phyloP scores from a whole-genome alignment of 2,888 invertebrate genomes.

The Andrena bicolor region DNA sequence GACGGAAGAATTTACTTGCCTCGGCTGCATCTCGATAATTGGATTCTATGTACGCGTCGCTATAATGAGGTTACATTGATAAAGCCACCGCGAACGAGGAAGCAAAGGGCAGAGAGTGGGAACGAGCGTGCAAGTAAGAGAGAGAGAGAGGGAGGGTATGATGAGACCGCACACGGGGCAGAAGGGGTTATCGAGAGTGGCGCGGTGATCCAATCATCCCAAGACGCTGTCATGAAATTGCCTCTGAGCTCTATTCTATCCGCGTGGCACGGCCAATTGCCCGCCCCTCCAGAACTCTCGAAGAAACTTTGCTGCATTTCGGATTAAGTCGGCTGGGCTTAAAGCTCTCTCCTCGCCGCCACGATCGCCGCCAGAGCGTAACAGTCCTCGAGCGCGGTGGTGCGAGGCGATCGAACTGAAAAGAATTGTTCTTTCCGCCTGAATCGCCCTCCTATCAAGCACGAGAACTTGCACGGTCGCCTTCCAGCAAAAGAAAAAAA shows the following conservation, averaged over 20 bases:
- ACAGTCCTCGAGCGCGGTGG: conserved; percentile 53
- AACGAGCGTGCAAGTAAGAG: conserved; percentile 18
- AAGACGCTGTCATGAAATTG: conserved; percentile 83
- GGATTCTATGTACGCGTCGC: conserved; percentile 71
- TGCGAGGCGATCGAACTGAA: conserved; percentile 65
- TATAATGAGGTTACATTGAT: conserved; percentile 81
- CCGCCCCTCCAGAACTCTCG: conserved; percentile 72
- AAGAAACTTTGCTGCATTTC: conserved; percentile 81
- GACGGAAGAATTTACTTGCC: conserved; percentile 67
- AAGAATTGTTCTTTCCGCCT: conserved; percentile 64
- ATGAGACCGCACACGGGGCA: conserved; percentile 52
- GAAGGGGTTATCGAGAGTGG: conserved; percentile 79
- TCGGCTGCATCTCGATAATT: conserved; percentile 76
- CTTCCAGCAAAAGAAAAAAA: background rate
- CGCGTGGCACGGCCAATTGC: conserved; percentile 82
- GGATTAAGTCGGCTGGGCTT: conserved; percentile 75
- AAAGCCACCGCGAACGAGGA: conserved; percentile 58
- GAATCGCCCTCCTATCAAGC: conserved; percentile 61
- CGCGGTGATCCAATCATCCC: conserved; percentile 83
- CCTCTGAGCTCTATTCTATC: conserved; percentile 80
- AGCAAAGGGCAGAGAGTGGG: conserved; percentile 43
- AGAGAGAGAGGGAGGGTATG: conserved; percentile 9
- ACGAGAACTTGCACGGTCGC: conserved; percentile 29
- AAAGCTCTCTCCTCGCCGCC: conserved; percentile 55
- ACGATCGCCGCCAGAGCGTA: conserved; percentile 66